phyloP scores from a whole-genome alignment of 2,113 vertebrate species.

The Vulpes vulpes region DNA sequence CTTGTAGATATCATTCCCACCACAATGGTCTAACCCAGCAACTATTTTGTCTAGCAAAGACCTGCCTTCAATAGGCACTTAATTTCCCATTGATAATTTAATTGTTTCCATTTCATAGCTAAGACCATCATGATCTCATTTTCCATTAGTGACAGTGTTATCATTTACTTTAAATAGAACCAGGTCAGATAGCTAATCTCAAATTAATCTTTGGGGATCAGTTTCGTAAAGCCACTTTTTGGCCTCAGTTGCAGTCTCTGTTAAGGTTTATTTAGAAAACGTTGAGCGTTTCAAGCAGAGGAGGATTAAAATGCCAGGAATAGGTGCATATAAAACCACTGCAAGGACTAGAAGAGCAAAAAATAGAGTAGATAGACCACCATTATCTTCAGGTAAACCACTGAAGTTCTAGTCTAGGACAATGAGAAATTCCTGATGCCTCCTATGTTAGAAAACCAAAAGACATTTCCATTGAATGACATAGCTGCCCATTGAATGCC shows the following conservation, averaged over 20 bases:
- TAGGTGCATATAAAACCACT: neutral
- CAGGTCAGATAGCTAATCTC: neutral
- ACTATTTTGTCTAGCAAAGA: neutral
- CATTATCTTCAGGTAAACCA: neutral
- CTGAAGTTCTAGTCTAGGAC: neutral
- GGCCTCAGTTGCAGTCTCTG: neutral
- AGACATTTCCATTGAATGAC: neutral
- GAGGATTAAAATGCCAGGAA: slow-evolving; percentile 18
- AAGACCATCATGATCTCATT: neutral
- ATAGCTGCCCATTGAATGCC: neutral
- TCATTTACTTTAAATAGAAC: neutral
- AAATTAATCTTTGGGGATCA: neutral
- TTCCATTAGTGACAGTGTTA: neutral
- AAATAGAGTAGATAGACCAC: neutral
- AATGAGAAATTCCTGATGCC: neutral
- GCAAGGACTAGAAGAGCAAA: neutral
- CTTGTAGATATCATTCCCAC: neutral
- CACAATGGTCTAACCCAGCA: neutral
- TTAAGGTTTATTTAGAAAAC: slow-evolving; percentile 47
- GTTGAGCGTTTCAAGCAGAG: slow-evolving; percentile 1
- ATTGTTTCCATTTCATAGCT: neutral
- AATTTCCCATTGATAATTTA: neutral
- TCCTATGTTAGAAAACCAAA: neutral
- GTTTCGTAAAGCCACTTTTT: slow-evolving; percentile 21
- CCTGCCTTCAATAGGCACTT: neutral